Evolutionary conservation across 1,140 invertebrate genomes (phyloP), one percentile per base, ranked within the genome.

Genomic region (Andricus grossulariae): DNA sequence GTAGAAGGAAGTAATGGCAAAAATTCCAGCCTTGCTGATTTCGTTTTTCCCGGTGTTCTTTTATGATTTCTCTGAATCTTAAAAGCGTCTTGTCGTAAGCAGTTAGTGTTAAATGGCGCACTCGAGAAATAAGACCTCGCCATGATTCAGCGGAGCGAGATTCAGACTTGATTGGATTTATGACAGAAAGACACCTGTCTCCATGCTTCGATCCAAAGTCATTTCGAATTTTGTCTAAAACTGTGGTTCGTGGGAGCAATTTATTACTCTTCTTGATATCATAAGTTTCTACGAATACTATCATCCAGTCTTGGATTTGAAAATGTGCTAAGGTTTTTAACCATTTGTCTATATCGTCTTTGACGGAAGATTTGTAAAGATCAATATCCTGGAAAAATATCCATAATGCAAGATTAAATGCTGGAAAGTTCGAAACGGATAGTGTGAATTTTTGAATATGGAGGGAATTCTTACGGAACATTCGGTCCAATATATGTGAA

Each of bases 401-500:
- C 25, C 8, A 57, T 73, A 50, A 60, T 10, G 19, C 25, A 52
- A 45, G 16, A 10, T 6, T 71, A 49, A 18, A 32, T 70, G 5
- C 19, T 70, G 2, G 52, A 32, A 73, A 73, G 16, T 52, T 32
- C 25, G 18, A 73, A 54, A 50, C 15, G 19, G 19, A 21, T 70
- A 16, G 60, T 70, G 18, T 21, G 15, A 11, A 70, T 51, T 55
- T 52, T 39, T n/a, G 60, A 70, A 51, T 55, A 21, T 39, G 32
- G 39, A 15, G n/a, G 12, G 15, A 70, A 32, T 66, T 92, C 94
- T 93, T 93, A 97, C 97, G 82, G 94, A 93, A 92, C 97, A 98
- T 91, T 98, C 97, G 55, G 96, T 98, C 95, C 97, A 98, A 91
- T 96, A 99, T 73, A 97, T 97, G 90, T 99, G 97, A 86, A 99